Evolutionary conservation across 2,113 vertebrate genomes (phyloP).

Genomic region (Pachycephala philippinensis): DNA sequence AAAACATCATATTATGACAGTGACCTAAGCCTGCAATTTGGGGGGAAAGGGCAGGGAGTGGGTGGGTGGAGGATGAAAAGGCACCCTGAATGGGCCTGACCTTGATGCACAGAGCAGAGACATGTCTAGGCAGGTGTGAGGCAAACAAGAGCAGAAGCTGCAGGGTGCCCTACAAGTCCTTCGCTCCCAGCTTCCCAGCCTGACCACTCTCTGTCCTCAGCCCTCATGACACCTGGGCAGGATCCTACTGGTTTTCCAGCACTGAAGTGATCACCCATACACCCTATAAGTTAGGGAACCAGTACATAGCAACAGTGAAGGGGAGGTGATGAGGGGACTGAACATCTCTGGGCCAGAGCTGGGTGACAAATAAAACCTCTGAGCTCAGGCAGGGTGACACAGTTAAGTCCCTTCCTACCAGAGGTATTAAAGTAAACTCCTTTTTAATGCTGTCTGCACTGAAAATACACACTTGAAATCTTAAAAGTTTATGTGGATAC

Average conservation of each 20-base stretch:
- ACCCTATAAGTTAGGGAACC: background rate
- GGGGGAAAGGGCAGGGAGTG: background rate
- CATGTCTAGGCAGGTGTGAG: background rate
- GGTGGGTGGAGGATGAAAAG: background rate
- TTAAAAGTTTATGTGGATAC: background rate
- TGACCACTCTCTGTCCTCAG: background rate
- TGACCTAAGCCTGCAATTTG: background rate
- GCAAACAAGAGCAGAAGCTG: background rate
- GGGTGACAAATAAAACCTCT: background rate
- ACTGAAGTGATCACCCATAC: background rate
- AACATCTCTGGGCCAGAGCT: background rate
- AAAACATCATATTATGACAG: background rate
- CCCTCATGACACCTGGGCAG: rapidly evolving
- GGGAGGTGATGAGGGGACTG: background rate
- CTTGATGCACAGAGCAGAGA: background rate
- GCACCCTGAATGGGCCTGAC: background rate
- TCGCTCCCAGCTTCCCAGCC: background rate
- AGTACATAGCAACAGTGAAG: background rate
- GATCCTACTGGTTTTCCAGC: background rate
- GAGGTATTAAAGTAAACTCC: background rate
- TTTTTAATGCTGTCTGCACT: background rate
- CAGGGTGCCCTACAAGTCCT: rapidly evolving
- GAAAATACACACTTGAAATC: background rate
- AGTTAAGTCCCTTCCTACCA: background rate
- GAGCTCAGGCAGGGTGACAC: background rate